Evolutionary conservation across 2,113 vertebrate genomes (phyloP).

Genomic region (Origma solitaria): DNA sequence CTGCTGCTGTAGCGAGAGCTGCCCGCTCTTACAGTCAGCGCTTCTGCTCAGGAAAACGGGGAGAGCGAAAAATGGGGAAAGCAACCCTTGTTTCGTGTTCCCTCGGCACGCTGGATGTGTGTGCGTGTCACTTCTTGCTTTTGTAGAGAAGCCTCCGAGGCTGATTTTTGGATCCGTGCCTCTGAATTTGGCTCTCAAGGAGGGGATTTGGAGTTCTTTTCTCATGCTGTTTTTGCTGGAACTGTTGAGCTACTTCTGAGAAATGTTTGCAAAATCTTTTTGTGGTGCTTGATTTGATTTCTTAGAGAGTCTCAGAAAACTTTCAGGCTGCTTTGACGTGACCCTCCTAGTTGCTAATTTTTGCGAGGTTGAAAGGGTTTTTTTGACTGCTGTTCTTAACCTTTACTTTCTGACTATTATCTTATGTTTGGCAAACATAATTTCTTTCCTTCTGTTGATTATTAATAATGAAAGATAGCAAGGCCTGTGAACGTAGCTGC

Average conservation of each 20-base stretch:
- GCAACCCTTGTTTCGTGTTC: accelerated
- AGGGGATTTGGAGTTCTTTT: not conserved
- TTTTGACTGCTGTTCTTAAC: not conserved
- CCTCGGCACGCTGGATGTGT: no score
- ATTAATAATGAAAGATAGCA: not conserved
- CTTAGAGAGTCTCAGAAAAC: not conserved
- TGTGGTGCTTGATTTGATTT: not conserved
- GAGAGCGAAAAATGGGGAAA: not conserved
- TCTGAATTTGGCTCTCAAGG: not conserved
- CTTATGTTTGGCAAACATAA: not conserved
- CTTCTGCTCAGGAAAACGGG: not conserved
- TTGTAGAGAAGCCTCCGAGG: not conserved
- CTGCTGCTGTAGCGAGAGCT: not conserved
- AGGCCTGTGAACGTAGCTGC: accelerated
- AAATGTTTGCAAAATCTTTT: not conserved
- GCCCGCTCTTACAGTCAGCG: not conserved
- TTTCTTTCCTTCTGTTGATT: not conserved
- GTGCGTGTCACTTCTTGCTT: not conserved
- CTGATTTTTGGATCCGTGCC: not conserved
- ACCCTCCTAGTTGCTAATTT: not conserved
- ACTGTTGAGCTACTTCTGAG: not conserved
- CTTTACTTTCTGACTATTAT: not conserved
- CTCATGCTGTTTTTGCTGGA: not conserved
- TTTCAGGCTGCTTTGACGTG: not conserved
- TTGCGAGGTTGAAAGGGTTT: not conserved